Evolutionary conservation across 2,113 vertebrate species (phyloP), one percentile per base, ranked within the genome.

Genomic region (Sapayoa aenigma): DNA sequence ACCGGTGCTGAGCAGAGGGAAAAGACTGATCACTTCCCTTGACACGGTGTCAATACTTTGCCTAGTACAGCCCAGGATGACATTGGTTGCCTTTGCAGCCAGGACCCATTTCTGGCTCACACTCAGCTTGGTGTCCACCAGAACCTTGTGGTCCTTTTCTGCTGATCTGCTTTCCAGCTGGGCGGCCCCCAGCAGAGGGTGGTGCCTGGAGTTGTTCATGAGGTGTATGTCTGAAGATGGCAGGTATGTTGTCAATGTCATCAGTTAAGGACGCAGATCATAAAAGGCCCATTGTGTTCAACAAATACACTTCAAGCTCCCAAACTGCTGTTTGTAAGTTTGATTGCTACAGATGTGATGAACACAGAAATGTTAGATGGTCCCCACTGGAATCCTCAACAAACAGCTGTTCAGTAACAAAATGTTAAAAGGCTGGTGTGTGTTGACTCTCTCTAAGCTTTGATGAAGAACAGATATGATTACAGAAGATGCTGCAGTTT

Each of bases 381-480:
- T 58, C 49, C 35, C 35, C 87, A 44, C 49, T 82, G 60, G 56
- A 94, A 84, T 91, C 56, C 69, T 25, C 82, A 73, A 91, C 92
- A 79, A 52, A 56, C 35, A 56, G 49, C 62, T 87, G 31, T 78
- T 75, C 46, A 68, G 73, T 74, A 68, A 89, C 18, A 49, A 91
- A 87, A 69, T 73, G 39, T 85, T 91, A 80, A 87, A 78, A 78
- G n/a, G 53, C 42, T 80, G 35, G 16, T 47, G 14, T 58, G 53
- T 84, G 58, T 85, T 94, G 74, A 63, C 50, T 93, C 24, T 77
- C 42, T 72, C 31, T 88, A 62, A 83, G 46, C 63, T 94, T 76
- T 93, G 81, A 76, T 92, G 72, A 92, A 87, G 71, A 90, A 79
- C 80, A 91, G 95, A 72, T 82, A 80, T 82, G 77, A 92, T 89